Conservation (phyloP, 30 jellyfish, hydroid and myxozoan species). For the Calvadosia cruxmelitensis region DNA sequence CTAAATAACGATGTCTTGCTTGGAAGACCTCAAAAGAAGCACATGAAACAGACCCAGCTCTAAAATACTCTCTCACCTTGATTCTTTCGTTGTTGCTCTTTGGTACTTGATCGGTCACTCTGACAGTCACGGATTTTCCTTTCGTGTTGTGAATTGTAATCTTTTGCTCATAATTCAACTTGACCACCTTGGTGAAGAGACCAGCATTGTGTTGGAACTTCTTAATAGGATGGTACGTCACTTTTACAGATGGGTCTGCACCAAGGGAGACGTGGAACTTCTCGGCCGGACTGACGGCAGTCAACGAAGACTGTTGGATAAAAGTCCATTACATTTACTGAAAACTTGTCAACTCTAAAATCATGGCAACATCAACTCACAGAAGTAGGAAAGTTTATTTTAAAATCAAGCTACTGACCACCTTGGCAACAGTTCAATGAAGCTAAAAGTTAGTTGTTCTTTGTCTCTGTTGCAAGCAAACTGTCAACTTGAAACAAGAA, state of each 20-base stretch:
- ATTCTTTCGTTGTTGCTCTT: slow-evolving; percentile 55
- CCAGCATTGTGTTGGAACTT: slow-evolving; percentile 58
- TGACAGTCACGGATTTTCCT: slow-evolving; percentile 28
- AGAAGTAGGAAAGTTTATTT: too few species aligned
- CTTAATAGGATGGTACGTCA: slow-evolving; percentile 72
- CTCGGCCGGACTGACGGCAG: slow-evolving; percentile 80
- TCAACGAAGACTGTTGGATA: slow-evolving; percentile 37
- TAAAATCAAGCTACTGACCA: too few species aligned
- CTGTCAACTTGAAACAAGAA: background rate
- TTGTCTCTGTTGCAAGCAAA: background rate
- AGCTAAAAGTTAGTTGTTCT: background rate
- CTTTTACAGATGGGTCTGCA: slow-evolving; percentile 77
- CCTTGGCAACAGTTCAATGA: background rate
- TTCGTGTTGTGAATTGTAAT: slow-evolving; percentile 65
- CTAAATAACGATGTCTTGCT: too few species aligned
- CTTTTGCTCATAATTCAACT: slow-evolving; percentile 39
- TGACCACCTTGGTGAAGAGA: slow-evolving; percentile 25
- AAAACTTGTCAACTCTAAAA: too few species aligned
- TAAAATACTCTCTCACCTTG: slow-evolving; percentile 37
- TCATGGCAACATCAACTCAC: too few species aligned
- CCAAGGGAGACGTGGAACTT: slow-evolving; percentile 84
- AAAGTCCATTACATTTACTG: background rate
- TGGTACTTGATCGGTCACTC: slow-evolving; percentile 61
- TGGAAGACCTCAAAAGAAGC: too few species aligned
- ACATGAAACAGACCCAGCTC: too few species aligned